These are phyloP conservation scores for Leptogaster cylindrica DNA, from an alignment of 2,888 invertebrate genomes.

Conservation along the genomic window DNA sequence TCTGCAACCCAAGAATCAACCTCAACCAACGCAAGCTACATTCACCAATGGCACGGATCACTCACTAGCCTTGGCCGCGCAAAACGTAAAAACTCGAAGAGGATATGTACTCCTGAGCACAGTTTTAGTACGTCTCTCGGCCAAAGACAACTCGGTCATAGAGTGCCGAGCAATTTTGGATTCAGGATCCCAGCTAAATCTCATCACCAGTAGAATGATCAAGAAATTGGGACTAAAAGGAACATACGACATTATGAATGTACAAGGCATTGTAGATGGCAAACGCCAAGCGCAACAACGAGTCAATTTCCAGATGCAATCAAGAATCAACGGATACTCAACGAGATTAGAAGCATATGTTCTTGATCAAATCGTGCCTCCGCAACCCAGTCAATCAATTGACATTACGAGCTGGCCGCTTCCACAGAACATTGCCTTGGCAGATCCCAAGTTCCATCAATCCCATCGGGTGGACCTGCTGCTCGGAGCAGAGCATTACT, in stretches of 20 bases:
- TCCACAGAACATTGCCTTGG: neutral
- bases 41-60: too few relatives aligned
- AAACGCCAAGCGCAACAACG: neutral
- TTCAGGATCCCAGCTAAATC: constrained; percentile 1
- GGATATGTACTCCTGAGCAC: neutral
- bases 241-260: neutral
- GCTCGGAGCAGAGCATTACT: neutral
- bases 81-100: neutral
- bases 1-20: neutral
- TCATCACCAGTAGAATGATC: neutral
- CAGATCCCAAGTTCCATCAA: neutral
- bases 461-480: neutral
- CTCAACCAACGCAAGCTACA: too few relatives aligned
- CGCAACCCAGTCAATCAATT: neutral
- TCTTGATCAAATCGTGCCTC: neutral
- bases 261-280: neutral
- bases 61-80: too few relatives aligned
- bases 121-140: neutral
- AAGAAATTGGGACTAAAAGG: neutral
- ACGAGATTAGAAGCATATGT: neutral
- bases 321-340: neutral
- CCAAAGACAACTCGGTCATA: neutral
- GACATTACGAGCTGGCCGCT: neutral
- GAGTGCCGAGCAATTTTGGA: neutral
- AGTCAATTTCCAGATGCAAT: neutral